Percentiles rank a stretch among this genome's conserved stretches.
phyloP scores from a whole-genome alignment of 2,888 invertebrate species.

The Eustalomyia histrio region DNA sequence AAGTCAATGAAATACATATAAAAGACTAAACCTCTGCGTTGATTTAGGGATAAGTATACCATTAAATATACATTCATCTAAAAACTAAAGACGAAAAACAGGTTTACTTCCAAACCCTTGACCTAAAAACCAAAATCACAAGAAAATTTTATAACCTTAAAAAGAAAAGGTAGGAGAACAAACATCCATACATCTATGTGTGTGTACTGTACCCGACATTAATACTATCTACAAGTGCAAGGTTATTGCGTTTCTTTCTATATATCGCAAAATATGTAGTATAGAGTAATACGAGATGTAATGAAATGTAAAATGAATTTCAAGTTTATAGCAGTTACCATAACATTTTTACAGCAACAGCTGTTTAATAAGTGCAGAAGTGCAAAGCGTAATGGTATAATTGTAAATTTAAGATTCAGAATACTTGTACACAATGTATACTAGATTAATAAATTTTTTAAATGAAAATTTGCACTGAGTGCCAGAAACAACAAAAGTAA shows the following conservation, averaged over 20 bases:
- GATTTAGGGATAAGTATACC: no score
- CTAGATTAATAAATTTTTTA: no score
- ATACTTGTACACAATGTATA: no score
- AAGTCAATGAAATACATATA: no score
- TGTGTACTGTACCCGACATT: slow-evolving; percentile 2
- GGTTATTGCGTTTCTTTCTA: slow-evolving; percentile 22
- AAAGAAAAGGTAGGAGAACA: background rate
- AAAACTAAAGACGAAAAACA: slow-evolving; percentile 13
- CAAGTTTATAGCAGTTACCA: background rate
- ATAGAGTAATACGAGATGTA: slow-evolving; percentile 9
- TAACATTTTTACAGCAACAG: background rate
- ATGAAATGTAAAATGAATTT: slow-evolving; percentile 20
- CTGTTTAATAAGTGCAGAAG: background rate
- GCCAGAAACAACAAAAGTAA: no score
- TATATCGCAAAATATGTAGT: background rate
- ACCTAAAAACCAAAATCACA: slow-evolving; percentile 44
- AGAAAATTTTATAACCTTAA: slow-evolving; percentile 48
- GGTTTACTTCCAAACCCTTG: slow-evolving; percentile 50
- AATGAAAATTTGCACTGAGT: no score
- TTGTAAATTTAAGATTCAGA: no score
- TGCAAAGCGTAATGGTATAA: background rate
- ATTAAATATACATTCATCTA: background rate
- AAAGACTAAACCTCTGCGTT: no score
- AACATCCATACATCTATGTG: no score
- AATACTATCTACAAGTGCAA: slow-evolving; percentile 45